Percentiles rank a stretch among this genome's conserved stretches.
phyloP scores from a whole-genome alignment of 2,797 vertebrate genomes.

The Pteronotus mesoamericanus region DNA sequence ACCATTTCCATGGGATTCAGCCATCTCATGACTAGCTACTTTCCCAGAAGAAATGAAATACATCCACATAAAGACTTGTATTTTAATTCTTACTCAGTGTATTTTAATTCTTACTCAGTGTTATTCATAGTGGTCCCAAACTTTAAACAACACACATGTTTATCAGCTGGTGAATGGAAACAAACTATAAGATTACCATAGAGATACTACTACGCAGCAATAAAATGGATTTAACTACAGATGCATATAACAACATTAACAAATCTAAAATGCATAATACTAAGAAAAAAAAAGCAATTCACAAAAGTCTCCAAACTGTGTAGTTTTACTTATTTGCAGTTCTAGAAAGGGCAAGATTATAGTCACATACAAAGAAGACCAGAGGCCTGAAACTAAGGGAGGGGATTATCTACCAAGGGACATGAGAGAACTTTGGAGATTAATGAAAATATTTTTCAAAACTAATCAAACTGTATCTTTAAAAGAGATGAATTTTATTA shows the following conservation, averaged over 20 bases:
- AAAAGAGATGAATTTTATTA: neutral
- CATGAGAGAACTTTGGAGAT: neutral
- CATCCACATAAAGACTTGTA: neutral
- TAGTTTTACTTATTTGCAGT: neutral
- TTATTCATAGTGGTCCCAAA: neutral
- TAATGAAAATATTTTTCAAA: neutral
- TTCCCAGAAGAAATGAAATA: conserved; percentile 1
- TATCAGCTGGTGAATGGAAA: neutral
- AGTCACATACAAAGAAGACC: neutral
- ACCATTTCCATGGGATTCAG: neutral
- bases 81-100: neutral
- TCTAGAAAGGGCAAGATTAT: neutral
- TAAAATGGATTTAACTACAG: neutral
- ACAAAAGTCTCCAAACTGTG: neutral
- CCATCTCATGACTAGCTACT: neutral
- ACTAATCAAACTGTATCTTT: neutral
- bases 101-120: neutral
- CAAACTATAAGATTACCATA: neutral
- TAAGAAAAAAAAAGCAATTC: neutral
- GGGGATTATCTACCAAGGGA: neutral
- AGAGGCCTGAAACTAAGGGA: neutral
- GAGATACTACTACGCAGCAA: neutral
- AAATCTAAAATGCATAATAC: neutral
- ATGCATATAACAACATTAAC: neutral
- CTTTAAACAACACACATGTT: neutral